Evolutionary conservation across 2,888 invertebrate species (phyloP).

Genomic region (Zaprionus bogoriensis): DNA sequence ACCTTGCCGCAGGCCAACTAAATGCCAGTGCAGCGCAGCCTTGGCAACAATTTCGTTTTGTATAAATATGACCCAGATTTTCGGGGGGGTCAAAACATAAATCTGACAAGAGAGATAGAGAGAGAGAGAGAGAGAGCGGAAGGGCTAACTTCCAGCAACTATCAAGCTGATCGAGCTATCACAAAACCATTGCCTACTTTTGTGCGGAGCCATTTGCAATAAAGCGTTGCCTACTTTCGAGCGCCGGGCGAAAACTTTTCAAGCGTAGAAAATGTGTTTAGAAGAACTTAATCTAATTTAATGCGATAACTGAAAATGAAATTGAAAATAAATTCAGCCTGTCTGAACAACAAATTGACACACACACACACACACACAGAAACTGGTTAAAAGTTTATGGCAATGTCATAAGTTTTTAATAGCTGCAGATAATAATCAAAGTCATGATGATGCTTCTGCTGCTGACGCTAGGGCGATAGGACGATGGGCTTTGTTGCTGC

Average conservation of each 20-base stretch:
- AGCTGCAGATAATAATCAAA: slow-evolving; percentile 46
- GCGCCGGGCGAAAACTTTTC: not conserved
- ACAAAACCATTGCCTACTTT: slow-evolving; percentile 21
- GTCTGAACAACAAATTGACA: slow-evolving; percentile 18
- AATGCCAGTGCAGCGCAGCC: slow-evolving; percentile 15
- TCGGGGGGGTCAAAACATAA: not conserved
- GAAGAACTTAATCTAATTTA: slow-evolving; percentile 15
- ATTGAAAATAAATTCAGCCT: slow-evolving; percentile 20
- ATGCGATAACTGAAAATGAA: slow-evolving; percentile 9
- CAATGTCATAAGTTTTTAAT: slow-evolving; percentile 64
- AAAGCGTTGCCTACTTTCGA: not conserved
- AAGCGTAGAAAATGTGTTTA: too few species aligned
- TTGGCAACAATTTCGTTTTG: slow-evolving; percentile 27
- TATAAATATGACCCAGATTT: slow-evolving; percentile 20
- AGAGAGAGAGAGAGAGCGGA: not conserved
- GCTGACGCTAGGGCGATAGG: too few species aligned
- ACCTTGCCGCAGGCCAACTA: slow-evolving; percentile 35
- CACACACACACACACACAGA: slow-evolving; percentile 13
- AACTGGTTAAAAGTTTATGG: slow-evolving; percentile 48
- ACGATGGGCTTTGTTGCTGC: too few species aligned
- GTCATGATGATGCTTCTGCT: slow-evolving; percentile 17
- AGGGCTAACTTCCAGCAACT: too few species aligned
- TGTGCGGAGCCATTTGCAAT: slow-evolving; percentile 5
- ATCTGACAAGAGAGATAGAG: not conserved
- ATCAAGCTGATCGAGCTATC: not conserved